phyloP scores from a whole-genome alignment of 2,888 invertebrate genomes.

The Adineta ricciae region DNA sequence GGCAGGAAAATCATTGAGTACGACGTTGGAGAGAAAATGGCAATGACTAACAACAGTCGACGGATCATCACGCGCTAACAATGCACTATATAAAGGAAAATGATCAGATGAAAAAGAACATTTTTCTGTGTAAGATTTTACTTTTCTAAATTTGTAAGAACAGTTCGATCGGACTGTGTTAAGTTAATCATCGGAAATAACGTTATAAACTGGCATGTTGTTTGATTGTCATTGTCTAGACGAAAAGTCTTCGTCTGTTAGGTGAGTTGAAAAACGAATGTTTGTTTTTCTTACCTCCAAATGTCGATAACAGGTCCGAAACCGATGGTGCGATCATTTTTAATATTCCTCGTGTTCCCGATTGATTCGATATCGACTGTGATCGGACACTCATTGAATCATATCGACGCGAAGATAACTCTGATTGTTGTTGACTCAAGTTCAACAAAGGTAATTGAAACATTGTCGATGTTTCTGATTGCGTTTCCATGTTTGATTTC shows the following conservation, averaged over 20 bases:
- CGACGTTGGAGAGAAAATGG: slow-evolving; percentile 1
- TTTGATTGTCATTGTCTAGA: background rate
- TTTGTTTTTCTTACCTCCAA: background rate
- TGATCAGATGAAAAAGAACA: background rate
- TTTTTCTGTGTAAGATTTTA: background rate
- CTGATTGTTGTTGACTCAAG: background rate
- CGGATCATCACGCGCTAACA: background rate
- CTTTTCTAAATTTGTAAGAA: slow-evolving; percentile 1
- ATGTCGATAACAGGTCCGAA: background rate
- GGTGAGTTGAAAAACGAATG: background rate
- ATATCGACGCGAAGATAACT: background rate
- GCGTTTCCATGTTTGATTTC: background rate
- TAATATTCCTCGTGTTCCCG: background rate
- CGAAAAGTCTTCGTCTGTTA: background rate
- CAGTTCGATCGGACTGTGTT: background rate
- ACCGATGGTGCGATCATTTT: background rate
- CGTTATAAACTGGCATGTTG: background rate
- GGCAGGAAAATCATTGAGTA: background rate
- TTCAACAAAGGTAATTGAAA: slow-evolving; percentile 1
- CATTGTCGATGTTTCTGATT: background rate
- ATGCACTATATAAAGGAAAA: background rate
- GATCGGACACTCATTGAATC: background rate
- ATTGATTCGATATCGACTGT: background rate
- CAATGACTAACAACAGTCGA: background rate
- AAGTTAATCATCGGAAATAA: background rate